A percentile compares a stretch with the other conserved stretches of the same genome.
Conservation (phyloP, 2,113 vertebrate species). For the Hassar affinis region DNA sequence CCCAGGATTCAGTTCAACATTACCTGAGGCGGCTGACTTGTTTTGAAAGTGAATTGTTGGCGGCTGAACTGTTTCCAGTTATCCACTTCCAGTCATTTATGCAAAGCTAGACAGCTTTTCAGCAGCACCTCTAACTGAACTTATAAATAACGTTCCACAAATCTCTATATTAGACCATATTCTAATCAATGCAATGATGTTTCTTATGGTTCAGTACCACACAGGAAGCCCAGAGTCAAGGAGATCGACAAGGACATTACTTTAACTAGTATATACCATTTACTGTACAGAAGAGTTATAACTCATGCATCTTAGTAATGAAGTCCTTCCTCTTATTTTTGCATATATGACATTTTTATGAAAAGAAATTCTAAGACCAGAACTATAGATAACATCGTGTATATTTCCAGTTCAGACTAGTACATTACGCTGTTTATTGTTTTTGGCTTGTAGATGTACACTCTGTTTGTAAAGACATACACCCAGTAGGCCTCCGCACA, state of each 20-base stretch:
- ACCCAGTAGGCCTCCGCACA: background rate
- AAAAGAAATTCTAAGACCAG: background rate
- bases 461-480: slow-evolving; percentile 22
- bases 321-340: background rate
- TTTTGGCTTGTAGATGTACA: background rate
- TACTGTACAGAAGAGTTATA: background rate
- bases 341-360: background rate
- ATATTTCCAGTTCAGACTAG: slow-evolving; percentile 15
- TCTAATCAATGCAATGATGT: background rate
- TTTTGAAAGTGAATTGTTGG: too few relatives aligned
- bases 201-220: background rate
- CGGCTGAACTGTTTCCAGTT: background rate
- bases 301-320: background rate
- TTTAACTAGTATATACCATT: background rate
- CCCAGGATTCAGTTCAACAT: background rate
- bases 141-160: too few relatives aligned
- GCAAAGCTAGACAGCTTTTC: background rate
- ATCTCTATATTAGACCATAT: background rate
- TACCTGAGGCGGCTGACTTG: background rate
- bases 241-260: background rate
- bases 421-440: slow-evolving; percentile 20
- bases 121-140: background rate
- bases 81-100: background rate
- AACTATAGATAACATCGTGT: background rate
- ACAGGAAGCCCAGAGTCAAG: background rate